These are phyloP conservation scores for Caenorhabditis sp. DNA, from an alignment of 2,888 invertebrate species.

Conservation along the genomic window DNA sequence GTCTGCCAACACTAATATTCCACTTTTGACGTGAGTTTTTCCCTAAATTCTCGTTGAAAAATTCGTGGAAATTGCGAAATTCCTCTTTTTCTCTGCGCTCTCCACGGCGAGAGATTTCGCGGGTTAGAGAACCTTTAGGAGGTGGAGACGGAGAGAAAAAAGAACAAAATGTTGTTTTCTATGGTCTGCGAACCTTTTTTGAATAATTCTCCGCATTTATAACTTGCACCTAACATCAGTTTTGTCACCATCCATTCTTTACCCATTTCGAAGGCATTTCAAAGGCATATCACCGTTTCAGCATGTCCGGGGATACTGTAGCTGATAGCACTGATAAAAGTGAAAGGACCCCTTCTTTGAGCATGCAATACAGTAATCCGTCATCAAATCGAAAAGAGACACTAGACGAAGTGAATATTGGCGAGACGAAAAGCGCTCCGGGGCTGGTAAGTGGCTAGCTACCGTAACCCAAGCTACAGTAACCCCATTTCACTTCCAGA, in stretches of 20 bases:
- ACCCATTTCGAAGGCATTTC: too few relatives aligned
- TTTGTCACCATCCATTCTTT: too few relatives aligned
- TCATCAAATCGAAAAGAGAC: conserved; percentile 6
- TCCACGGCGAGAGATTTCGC: neutral
- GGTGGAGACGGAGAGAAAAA: neutral
- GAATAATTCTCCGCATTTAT: neutral
- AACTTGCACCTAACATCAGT: neutral
- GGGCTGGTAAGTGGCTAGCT: conserved; percentile 26
- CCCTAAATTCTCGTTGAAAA: neutral
- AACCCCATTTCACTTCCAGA: conserved; percentile 40
- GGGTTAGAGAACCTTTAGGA: neutral
- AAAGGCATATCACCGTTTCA: too few relatives aligned
- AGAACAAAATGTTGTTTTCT: neutral
- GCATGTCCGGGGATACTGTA: too few relatives aligned
- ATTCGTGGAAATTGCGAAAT: neutral
- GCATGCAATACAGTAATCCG: neutral
- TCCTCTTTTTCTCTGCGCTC: neutral
- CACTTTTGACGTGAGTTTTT: conserved; percentile 35
- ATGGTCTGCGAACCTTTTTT: neutral
- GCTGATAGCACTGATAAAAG: too few relatives aligned
- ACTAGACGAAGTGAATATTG: conserved; percentile 19
- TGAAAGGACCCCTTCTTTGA: too few relatives aligned
- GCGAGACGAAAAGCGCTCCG: conserved; percentile 34
- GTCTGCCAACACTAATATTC: neutral
- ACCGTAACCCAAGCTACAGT: too few relatives aligned